Evolutionary conservation across 2,113 vertebrate genomes (phyloP), one percentile per base, ranked within the genome.

Genomic region (Terrapene triunguis): DNA sequence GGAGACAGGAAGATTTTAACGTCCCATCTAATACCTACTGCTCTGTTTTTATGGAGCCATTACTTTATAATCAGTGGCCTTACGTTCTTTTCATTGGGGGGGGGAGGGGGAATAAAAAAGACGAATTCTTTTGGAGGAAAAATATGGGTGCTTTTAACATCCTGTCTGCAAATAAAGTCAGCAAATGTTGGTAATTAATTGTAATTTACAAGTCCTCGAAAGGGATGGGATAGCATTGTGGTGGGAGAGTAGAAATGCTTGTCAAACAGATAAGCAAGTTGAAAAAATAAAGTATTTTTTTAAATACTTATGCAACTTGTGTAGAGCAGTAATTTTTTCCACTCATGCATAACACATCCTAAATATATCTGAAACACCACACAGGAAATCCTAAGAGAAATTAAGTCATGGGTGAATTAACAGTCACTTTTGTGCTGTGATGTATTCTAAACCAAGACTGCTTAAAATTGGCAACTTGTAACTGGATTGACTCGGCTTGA

Each of bases 221-320:
- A 72, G n/a, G n/a, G n/a, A 72, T 22, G 38, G 90, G 13, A 4
- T 86, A 95, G 94, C 89, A 86, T 82, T 87, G 54, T 92, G 78
- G 93, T 59, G 35, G 76, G 17, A 88, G 90, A 93, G 85, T 91
- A 93, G 83, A 96, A 93, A 22, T 95, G 50, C 85, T 95, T 93
- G 89, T 94, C 95, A 88, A 81, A 85, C 11, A 94, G 74, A 81
- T 87, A 91, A 94, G 97, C 82, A 93, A 94, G 89, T 97, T 93
- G 85, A 80, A 96, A 94, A 80, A 98, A 98, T 97, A 97, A 98
- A 98, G 82, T 96, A 92, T 98, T 98, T 98, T 98, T 96, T 85
- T 96, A 97, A 69, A 96, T 88, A 80, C 88, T 97, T 97, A 78
- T 93, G 21, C 65, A 87, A 95, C 80, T 79, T 82, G 80, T 79